phyloP scores from a whole-genome alignment of 2,113 vertebrate genomes.

The Speoplatyrhinus poulsoni region DNA sequence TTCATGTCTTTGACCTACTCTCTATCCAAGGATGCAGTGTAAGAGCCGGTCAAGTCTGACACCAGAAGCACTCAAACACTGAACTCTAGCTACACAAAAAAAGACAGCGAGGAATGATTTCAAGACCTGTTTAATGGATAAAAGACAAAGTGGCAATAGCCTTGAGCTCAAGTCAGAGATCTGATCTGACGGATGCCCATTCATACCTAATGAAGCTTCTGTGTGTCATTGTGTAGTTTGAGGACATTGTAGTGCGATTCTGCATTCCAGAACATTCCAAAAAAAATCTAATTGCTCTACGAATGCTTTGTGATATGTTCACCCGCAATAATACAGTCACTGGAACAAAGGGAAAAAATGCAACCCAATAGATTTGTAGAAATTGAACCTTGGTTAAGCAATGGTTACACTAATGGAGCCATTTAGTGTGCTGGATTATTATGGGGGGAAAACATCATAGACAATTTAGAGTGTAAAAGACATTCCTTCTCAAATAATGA shows the following conservation, averaged over 20 bases:
- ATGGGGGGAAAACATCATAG: not conserved
- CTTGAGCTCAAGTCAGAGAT: slow-evolving; percentile 16
- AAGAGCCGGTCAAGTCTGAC: not conserved
- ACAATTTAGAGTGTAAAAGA: not conserved
- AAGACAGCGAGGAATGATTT: not conserved
- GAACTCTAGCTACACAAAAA: not conserved
- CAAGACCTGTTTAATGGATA: not conserved
- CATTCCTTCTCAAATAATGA: not conserved
- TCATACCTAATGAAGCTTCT: slow-evolving; percentile 12
- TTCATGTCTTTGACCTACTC: not conserved
- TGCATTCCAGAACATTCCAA: no score
- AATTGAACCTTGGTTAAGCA: not conserved
- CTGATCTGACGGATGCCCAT: slow-evolving; percentile 24
- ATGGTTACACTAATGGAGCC: not conserved
- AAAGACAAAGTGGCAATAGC: not conserved
- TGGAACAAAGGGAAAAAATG: not conserved
- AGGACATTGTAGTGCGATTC: not conserved
- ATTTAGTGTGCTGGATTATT: not conserved
- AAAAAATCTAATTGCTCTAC: slow-evolving; percentile 35
- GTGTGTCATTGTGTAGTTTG: not conserved
- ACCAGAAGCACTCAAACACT: not conserved
- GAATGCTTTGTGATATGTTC: slow-evolving; percentile 39
- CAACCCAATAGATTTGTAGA: not conserved
- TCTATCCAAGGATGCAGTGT: not conserved
- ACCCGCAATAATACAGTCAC: not conserved